phyloP scores from a whole-genome alignment of 23 tunicate species.

The Corella eumyota region DNA sequence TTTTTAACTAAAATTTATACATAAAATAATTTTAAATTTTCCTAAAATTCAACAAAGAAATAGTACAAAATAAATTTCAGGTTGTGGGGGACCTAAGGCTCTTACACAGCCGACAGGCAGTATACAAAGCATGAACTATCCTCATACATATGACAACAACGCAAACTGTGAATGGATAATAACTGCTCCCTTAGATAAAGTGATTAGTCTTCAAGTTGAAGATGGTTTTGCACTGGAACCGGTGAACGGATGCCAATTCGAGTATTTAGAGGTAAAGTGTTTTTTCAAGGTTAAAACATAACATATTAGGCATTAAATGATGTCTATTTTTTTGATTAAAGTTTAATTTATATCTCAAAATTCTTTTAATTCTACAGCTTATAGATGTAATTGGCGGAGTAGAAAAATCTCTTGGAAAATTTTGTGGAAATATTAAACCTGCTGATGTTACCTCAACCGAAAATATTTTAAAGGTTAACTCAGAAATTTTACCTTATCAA shows the following conservation, averaged over 20 bases:
- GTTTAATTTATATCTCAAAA: background rate
- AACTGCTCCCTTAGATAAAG: slow-evolving; percentile 28
- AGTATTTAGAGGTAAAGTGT: slow-evolving; percentile 6
- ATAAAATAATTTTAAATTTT: no score
- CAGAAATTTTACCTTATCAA: background rate
- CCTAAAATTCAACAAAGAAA: no score
- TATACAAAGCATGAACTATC: slow-evolving; percentile 56
- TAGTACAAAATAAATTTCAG: slow-evolving; percentile 1
- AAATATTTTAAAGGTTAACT: slow-evolving; percentile 27
- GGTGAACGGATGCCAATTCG: slow-evolving; percentile 19
- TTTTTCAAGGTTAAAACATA: background rate
- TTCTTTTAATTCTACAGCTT: slow-evolving; percentile 23
- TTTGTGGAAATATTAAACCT: slow-evolving; percentile 40
- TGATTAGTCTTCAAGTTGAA: slow-evolving; percentile 18
- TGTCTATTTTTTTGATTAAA: background rate
- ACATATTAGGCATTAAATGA: background rate
- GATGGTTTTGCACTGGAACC: slow-evolving; percentile 18
- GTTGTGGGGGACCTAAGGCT: slow-evolving; percentile 38
- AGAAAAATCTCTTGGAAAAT: slow-evolving; percentile 42
- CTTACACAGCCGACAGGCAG: slow-evolving; percentile 26
- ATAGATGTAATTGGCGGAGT: slow-evolving; percentile 27
- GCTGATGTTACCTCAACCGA: slow-evolving; percentile 27
- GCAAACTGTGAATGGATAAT: slow-evolving; percentile 61
- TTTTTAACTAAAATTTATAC: no score
- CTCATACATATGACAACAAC: slow-evolving; percentile 34